phyloP scores from a whole-genome alignment of 1,140 invertebrate genomes.

The Matsumurasca onukii region DNA sequence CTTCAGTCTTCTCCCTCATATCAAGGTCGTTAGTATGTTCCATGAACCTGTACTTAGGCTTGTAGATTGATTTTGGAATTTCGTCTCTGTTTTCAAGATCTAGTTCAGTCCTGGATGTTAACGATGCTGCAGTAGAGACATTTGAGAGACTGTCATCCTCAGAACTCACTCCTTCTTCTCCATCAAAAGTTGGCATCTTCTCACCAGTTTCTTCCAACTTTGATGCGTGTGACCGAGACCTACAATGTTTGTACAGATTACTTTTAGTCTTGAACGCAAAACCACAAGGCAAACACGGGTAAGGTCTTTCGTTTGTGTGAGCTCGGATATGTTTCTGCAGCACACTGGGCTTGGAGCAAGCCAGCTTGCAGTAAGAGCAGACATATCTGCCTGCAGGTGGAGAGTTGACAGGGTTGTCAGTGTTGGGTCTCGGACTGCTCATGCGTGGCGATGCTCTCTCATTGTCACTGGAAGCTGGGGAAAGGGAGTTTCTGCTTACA shows the following conservation, averaged over 20 bases:
- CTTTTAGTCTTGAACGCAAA: constrained; percentile 94
- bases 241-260: constrained; percentile 89
- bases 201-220: constrained; percentile 56
- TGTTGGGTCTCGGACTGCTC: background rate
- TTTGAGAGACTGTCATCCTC: constrained; percentile 18
- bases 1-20: constrained; percentile 9
- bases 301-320: constrained; percentile 91
- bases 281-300: constrained; percentile 83
- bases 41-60: constrained; percentile 61
- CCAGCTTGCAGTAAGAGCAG: constrained; percentile 84
- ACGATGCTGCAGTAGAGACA: constrained; percentile 7
- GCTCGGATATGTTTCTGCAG: constrained; percentile 90
- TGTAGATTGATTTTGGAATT: constrained; percentile 67
- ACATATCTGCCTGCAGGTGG: constrained; percentile 61
- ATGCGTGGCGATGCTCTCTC: constrained; percentile 25
- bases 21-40: background rate
- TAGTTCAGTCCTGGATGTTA: background rate
- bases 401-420: background rate
- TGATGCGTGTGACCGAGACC: constrained; percentile 77
- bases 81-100: constrained; percentile 23
- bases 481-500: background rate
- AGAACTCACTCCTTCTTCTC: constrained; percentile 8
- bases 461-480: background rate
- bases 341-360: constrained; percentile 91
- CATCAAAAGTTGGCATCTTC: constrained; percentile 13